phyloP scores from a whole-genome alignment of 1,140 invertebrate genomes.

The Rhyzopertha dominica region DNA sequence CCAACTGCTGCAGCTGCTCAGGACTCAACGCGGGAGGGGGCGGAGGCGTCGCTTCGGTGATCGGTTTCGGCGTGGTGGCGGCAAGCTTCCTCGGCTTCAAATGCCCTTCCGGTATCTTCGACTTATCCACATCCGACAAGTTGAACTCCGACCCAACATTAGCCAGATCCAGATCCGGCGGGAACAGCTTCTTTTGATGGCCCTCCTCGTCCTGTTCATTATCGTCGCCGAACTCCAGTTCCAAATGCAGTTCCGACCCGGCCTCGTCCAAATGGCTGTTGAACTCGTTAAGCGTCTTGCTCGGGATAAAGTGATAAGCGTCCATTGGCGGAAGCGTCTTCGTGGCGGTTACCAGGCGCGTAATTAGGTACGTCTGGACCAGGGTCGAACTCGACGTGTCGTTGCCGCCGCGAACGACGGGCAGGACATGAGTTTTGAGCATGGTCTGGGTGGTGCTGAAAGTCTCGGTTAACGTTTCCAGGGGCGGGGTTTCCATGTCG shows the following conservation, averaged over 20 bases:
- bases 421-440: slow-evolving; percentile 80
- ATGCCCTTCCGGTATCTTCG: slow-evolving; percentile 50
- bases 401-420: slow-evolving; percentile 65
- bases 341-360: slow-evolving; percentile 76
- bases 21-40: slow-evolving; percentile 54
- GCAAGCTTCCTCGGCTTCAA: slow-evolving; percentile 56
- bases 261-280: slow-evolving; percentile 80
- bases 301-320: slow-evolving; percentile 79
- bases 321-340: slow-evolving; percentile 84
- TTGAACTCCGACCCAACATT: slow-evolving; percentile 65
- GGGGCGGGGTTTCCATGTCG: slow-evolving; percentile 69
- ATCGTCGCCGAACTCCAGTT: slow-evolving; percentile 78
- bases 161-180: slow-evolving; percentile 60
- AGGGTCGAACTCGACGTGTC: slow-evolving; percentile 71
- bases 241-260: slow-evolving; percentile 78
- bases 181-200: slow-evolving; percentile 52
- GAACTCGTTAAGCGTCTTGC: slow-evolving; percentile 83
- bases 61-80: slow-evolving; percentile 47
- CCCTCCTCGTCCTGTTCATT: slow-evolving; percentile 66
- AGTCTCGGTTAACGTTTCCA: slow-evolving; percentile 85
- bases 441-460: slow-evolving; percentile 84
- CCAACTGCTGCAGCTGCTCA: slow-evolving; percentile 70
- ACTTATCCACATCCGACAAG: slow-evolving; percentile 62
- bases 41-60: slow-evolving; percentile 31
- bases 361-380: slow-evolving; percentile 83